These are phyloP conservation scores for Hucho hucho DNA, from an alignment of 2,113 vertebrate species.

Conservation along the genomic window DNA sequence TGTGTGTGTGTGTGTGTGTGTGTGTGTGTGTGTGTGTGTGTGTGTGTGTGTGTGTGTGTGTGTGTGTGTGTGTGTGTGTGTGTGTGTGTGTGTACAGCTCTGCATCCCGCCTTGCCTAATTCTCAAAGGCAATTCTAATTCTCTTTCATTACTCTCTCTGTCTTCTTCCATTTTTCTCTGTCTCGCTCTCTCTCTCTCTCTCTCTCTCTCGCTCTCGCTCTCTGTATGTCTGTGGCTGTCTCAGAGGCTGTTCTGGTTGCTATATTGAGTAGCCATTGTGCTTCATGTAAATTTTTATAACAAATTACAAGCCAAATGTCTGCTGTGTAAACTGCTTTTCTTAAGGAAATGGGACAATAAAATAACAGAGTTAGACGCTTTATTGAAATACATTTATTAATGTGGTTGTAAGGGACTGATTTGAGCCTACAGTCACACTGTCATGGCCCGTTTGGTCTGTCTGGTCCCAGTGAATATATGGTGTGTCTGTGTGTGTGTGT, in stretches of 20 bases:
- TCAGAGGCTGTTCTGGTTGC: not conserved
- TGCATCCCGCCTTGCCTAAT: not conserved
- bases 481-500: not conserved
- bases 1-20: slow-evolving; percentile 21
- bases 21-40: slow-evolving; percentile 18
- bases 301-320: slow-evolving; percentile 58
- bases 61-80: slow-evolving; percentile 21
- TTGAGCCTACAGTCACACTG: not conserved
- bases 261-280: slow-evolving; percentile 4
- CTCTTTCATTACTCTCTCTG: slow-evolving; percentile 1
- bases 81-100: slow-evolving; percentile 16
- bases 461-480: not conserved
- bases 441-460: not conserved
- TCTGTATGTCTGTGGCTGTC: no score
- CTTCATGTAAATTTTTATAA: slow-evolving; percentile 33
- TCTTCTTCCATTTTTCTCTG: not conserved
- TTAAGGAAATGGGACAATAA: not conserved
- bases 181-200: not conserved
- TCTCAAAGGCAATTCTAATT: slow-evolving; percentile 33
- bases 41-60: slow-evolving; percentile 24
- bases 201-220: no score
- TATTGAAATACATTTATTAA: not conserved
- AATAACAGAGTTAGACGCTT: not conserved
- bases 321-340: slow-evolving; percentile 21
- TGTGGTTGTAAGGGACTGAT: not conserved